A percentile compares a stretch with the other conserved stretches of the same genome.
These are phyloP conservation scores for Eupelmus urozonus DNA, from an alignment of 2,888 invertebrate genomes.

Conservation along the genomic window DNA sequence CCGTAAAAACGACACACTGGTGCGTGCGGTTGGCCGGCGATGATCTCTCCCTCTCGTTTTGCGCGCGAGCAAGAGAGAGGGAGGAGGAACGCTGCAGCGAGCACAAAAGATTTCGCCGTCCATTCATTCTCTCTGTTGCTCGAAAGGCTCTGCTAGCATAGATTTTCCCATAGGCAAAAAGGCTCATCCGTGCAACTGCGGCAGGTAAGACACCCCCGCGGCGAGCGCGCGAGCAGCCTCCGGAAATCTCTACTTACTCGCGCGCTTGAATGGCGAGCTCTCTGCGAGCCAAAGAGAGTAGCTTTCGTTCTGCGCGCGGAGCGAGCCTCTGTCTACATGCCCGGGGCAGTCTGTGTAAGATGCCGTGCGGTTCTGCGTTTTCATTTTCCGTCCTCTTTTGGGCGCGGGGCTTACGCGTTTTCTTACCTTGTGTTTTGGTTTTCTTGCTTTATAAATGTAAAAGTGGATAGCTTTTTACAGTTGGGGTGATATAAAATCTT, in stretches of 20 bases:
- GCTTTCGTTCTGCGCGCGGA: too few relatives aligned
- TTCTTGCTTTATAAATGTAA: too few relatives aligned
- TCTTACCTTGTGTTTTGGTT: too few relatives aligned
- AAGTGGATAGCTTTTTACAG: too few relatives aligned
- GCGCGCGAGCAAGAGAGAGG: slow-evolving; percentile 38
- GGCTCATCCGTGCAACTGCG: slow-evolving; percentile 59
- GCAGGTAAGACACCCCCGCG: slow-evolving; percentile 71
- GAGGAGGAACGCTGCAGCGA: neutral
- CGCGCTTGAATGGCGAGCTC: slow-evolving; percentile 73
- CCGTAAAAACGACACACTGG: neutral
- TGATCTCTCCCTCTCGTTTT: slow-evolving; percentile 40
- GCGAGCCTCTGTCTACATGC: too few relatives aligned
- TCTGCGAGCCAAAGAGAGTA: too few relatives aligned
- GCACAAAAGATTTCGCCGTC: slow-evolving; percentile 74
- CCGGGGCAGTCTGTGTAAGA: too few relatives aligned
- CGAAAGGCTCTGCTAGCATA: neutral
- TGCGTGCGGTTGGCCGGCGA: slow-evolving; percentile 49
- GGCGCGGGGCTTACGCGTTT: too few relatives aligned
- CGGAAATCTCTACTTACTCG: slow-evolving; percentile 77
- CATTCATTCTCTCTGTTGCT: slow-evolving; percentile 62
- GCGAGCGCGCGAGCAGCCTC: slow-evolving; percentile 68
- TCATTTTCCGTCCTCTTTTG: too few relatives aligned
- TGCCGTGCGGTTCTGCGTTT: too few relatives aligned
- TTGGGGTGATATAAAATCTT: too few relatives aligned
- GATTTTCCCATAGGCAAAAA: slow-evolving; percentile 71